These are phyloP conservation scores for Rhombomys opimus DNA, from an alignment of 2,113 vertebrate genomes.

Conservation along the genomic window DNA sequence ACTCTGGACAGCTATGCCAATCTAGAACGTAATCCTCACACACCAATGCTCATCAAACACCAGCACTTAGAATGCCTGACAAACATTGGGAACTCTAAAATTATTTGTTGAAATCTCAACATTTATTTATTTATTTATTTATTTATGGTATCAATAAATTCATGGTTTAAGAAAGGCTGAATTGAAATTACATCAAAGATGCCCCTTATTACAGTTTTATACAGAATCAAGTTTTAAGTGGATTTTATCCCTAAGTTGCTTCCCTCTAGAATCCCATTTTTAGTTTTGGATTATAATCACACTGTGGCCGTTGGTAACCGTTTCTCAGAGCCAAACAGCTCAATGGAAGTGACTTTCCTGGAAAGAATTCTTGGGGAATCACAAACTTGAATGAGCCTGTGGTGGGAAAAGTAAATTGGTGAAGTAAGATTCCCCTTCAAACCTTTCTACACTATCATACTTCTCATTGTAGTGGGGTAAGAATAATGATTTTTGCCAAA, in stretches of 20 bases:
- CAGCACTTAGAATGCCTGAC: neutral
- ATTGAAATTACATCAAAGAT: conserved; percentile 17
- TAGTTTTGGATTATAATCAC: conserved; percentile 75
- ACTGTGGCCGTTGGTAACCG: conserved; percentile 56
- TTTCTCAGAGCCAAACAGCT: conserved; percentile 64
- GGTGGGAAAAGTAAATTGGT: conserved; percentile 47
- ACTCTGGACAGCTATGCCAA: neutral
- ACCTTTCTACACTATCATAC: neutral
- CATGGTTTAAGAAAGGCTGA: conserved; percentile 40
- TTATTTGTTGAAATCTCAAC: conserved; percentile 21
- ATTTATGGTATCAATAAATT: conserved; percentile 35
- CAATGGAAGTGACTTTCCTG: conserved; percentile 61
- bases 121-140: neutral
- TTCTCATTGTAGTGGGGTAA: neutral
- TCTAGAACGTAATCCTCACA: neutral
- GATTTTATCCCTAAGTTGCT: conserved; percentile 63
- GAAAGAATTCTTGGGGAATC: conserved; percentile 63
- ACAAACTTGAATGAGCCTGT: conserved; percentile 61
- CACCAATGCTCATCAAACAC: neutral
- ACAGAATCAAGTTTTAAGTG: conserved; percentile 54
- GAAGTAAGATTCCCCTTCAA: conserved; percentile 46
- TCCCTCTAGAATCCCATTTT: conserved; percentile 63
- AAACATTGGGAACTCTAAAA: neutral
- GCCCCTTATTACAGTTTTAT: conserved; percentile 57
- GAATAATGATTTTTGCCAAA: neutral